Percentiles rank a stretch among this genome's conserved stretches.
phyloP scores from a whole-genome alignment of 2,797 vertebrate genomes.

The Adelosebastes latens region DNA sequence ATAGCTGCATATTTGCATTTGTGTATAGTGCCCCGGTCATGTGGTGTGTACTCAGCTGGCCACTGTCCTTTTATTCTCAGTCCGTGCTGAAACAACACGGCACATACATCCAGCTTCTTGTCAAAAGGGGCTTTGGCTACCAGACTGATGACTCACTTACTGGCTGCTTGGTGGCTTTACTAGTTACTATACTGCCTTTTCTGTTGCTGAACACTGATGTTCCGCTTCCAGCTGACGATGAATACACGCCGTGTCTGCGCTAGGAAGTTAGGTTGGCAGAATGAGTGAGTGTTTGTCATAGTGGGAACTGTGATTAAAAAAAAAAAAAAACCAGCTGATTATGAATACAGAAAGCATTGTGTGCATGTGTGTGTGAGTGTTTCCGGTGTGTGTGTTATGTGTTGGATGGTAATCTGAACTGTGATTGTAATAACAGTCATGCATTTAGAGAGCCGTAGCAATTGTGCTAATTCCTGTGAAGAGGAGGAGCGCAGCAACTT shows the following conservation, averaged over 20 bases:
- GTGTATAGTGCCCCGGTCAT: constrained; percentile 4
- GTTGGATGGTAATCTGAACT: neutral
- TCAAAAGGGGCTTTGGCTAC: constrained; percentile 17
- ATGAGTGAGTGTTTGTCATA: constrained; percentile 10
- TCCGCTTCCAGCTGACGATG: constrained; percentile 18
- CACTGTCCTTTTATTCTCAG: constrained; percentile 38
- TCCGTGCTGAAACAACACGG: constrained; percentile 48
- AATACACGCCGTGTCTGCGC: neutral
- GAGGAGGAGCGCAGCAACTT: neutral
- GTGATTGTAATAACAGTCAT: neutral
- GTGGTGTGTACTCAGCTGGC: constrained; percentile 12
- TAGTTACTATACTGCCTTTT: constrained; percentile 18
- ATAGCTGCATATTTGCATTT: neutral
- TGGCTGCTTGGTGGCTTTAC: constrained; percentile 40
- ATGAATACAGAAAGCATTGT: constrained; percentile 14
- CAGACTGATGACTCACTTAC: constrained; percentile 56
- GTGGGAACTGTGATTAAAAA: neutral
- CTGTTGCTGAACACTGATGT: constrained; percentile 13
- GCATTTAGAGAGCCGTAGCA: neutral
- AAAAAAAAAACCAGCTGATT: neutral
- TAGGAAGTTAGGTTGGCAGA: neutral
- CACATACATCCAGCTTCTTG: constrained; percentile 38
- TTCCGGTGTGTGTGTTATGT: neutral
- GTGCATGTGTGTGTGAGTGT: neutral
- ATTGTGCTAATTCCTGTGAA: neutral